Evolutionary conservation across 2,113 vertebrate species (phyloP), one percentile per base, ranked within the genome.

Genomic region (Isurus oxyrinchus): DNA sequence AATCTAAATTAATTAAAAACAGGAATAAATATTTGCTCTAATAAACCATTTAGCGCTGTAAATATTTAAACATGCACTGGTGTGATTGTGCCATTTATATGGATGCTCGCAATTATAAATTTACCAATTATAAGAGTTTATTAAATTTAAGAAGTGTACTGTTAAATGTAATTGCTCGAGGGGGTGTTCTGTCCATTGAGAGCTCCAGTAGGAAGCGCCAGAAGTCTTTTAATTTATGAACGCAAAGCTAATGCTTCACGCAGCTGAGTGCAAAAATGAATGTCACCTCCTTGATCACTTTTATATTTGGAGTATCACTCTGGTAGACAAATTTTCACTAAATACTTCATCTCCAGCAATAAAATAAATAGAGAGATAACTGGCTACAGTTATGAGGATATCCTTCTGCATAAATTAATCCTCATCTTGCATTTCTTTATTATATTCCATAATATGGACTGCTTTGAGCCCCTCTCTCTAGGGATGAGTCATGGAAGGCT

Each of bases 41-140:
- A 72, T 55, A 76, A 95, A 72, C 76, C 66, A 95, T 69, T 72
- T 40, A 72, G 25, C 3, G 27, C 21, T 55, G 94, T 72, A 72
- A 95, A 72, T 95, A 95, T 53, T 69, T 72, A 95, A 72, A 95
- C 44, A 72, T 49, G 66, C 40, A 1, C 49, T 95, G 13, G 49
- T 55, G 11, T 76, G 44, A 72, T 72, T 95, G 66, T 69, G 44
- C 66, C 94, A 69, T 76, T 95, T 95, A 69, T 19, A 72, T 13
- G 10, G 94, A 76, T 53, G 49, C 49, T 53, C 67, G 14, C 94
- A 53, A 31, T 72, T 53, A 95, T 72, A 95, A 16, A 55, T 95
- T 95, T 72, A 95, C 44, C 67, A 95, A 76, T 95, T 72, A 95
- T 53, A 72, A 95, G 61, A 63, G 94, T 95, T 76, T 95, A 95